Evolutionary conservation across 2,113 vertebrate species (phyloP), one percentile per base, ranked within the genome.

Genomic region (Azemiops feae): DNA sequence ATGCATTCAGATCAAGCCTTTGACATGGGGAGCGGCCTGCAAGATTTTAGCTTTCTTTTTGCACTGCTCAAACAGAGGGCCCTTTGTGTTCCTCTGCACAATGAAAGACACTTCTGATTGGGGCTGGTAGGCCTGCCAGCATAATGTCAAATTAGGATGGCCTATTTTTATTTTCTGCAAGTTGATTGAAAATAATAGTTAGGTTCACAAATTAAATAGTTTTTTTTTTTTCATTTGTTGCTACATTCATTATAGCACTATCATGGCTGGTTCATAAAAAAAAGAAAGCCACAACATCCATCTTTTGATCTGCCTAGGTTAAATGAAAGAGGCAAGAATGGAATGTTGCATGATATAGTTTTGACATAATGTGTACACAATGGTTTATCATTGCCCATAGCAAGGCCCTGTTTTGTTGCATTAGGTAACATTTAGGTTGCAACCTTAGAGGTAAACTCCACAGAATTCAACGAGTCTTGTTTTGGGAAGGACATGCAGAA

Each of bases 61-160:
- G 96, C 96, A 97, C 96, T 97, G 96, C 97, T 96, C 92, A 95
- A 97, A 98, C 98, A 99, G 97, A 97, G 95, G 96, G 94, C 96
- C 98, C 98, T 98, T 99, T 99, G 98, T 99, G 95, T 97, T 96
- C 92, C 92, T 91, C 96, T 97, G 97, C 97, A 99, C 98, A 99
- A 98, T 98, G 98, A 97, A 97, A 97, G 97, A 97, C 95, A 20
- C 96, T 97, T 97, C 97, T 98, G 96, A 96, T 97, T 98, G 97
- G 97, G 96, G 96, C 93, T 64, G 95, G 96, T 94, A 27, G 92
- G 96, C 93, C 92, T 96, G 97, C 97, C 97, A 97, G 93, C 96
- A 97, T 95, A 96, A 27, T 93, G 74, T 97, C 96, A 95, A 96
- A 97, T 96, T 97, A 94, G 90, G 95, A 94, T 97, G 96, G 88